Base-by-base conservation (phyloP, 30 jellyfish, hydroid and myxozoan genomes). In the Cassiopea xamachana region DNA sequence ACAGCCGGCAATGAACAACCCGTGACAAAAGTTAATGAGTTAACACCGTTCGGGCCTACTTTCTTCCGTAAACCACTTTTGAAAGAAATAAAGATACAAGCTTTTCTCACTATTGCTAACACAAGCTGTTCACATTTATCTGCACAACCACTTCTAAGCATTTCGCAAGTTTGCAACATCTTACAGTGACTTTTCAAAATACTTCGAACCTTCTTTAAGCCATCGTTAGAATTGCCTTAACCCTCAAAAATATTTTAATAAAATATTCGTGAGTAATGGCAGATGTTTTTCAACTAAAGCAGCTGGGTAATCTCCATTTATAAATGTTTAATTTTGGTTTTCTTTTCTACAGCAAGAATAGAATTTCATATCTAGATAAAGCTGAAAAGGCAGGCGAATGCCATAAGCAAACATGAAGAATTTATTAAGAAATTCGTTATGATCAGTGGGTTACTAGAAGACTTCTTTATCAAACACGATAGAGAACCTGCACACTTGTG, bases 311-410 rank as follows among this genome's bases (percentile, higher is more conserved):
- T 43, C 48, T 49, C 17, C 50, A 60, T 48, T 78, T 78, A 78
- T 78, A n/a, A 78, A 78, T 48, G 87, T 78, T 78, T 78, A 78
- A 78, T 78, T 78, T 78, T 78, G 87, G 87, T 78, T 78, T 78
- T 71, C 80, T 71, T 12, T 71, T 27, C 27, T 43, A 15, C 49
- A 19, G 27, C 2, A 71, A 19, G 80, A 71, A 71, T 19, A 71
- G 80, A 71, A 71, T 15, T 7, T 43, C 80, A 71, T 71, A 71
- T 27, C 80, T 27, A 71, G 80, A 71, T 71, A 7, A 71, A 71
- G 39, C 51, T 71, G 80, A 71, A 51, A 18, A 7, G 27, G 27
- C 27, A 64, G 74, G 74, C 74, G 15, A 9, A 5, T 64, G 74
- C 43, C 64, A 3, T 3, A 55, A 3, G 64, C 64, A 55, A 55